Evolutionary conservation across 2,888 invertebrate genomes (phyloP).

Genomic region (Bellardia pandia): DNA sequence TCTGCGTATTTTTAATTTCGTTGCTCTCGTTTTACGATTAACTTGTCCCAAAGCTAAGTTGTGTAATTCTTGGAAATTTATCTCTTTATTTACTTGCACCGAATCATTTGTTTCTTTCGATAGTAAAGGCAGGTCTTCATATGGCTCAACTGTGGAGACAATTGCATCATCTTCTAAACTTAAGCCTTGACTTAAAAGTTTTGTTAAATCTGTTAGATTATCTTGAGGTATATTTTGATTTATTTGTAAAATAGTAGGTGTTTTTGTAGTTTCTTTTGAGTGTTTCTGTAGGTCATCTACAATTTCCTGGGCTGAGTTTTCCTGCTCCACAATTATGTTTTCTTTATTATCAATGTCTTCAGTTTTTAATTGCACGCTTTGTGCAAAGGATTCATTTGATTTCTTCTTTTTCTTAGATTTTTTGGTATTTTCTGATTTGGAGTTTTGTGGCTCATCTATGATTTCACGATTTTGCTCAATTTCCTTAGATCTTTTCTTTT

Average conservation of each 20-base stretch:
- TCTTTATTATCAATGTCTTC: conserved; percentile 1
- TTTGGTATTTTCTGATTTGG: neutral
- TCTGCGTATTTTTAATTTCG: conserved; percentile 81
- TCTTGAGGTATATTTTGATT: neutral
- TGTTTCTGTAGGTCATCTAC: conserved; percentile 16
- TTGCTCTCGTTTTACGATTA: conserved; percentile 78
- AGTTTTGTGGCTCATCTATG: neutral
- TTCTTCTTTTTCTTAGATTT: conserved; percentile 15
- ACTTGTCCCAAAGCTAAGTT: conserved; percentile 81
- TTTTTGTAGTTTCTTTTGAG: neutral
- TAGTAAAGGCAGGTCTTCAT: conserved; percentile 35
- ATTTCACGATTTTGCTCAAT: neutral
- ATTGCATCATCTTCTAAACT: conserved; percentile 77
- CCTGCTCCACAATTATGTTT: conserved; percentile 41
- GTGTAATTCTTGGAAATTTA: conserved; percentile 81
- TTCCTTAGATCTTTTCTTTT: conserved; percentile 29
- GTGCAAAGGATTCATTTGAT: neutral
- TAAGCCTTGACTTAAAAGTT: conserved; percentile 7
- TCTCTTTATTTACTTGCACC: conserved; percentile 78
- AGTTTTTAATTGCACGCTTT: neutral
- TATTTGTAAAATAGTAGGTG: neutral
- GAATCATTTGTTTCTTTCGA: conserved; percentile 46
- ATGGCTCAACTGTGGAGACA: conserved; percentile 51
- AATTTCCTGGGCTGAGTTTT: conserved; percentile 22
- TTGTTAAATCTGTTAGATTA: neutral